Base-by-base conservation (phyloP, 2,888 invertebrate genomes). In the Cotesia congregata region DNA sequence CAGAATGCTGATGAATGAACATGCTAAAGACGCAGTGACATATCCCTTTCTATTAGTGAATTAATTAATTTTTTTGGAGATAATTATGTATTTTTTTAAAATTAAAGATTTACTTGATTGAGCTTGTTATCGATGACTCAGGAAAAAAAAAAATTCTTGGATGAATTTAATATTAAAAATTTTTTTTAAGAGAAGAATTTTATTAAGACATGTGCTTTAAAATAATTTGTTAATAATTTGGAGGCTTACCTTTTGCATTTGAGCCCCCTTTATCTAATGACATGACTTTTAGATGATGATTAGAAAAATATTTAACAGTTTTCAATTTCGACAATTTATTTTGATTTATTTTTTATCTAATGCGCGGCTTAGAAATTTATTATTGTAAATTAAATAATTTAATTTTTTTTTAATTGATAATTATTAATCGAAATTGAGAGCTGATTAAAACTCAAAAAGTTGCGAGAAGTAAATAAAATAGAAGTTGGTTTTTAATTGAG, bases 381-480 rank as follows among this genome's bases (percentile, higher is more conserved):
- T 50, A 1, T 3, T 30, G 30, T 30, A 30, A 30, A 30, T 30
- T 50, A 9, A 9, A 50, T 50, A 1, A 50, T 65, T 65, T 65
- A 7, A 50, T 7, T 50, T 50, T 50, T 9, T 9, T 50, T 38
- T n/a, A 40, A 40, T 38, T 69, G 0, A 50, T 7, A 15, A 50
- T 41, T 69, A 41, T 69, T 7, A 9, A 9, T 9, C 15, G 20
- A 69, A 50, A 40, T 69, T 41, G 39, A n/a, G 9, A 41, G 50
- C 17, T 41, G 9, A 41, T 41, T 7, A 69, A 50, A 69, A 69
- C 12, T 38, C 17, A 20, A 69, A 69, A 41, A 69, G 50, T 69
- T 69, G 12, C 30, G 67, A 67, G 75, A 80, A 67, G 72, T 77
- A 70, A 78, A 80, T 77, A 75, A 79, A 41, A 67, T 61, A 64